A percentile compares a stretch with the other conserved stretches of the same genome.
phyloP scores from a whole-genome alignment of 2,888 invertebrate species.

The Andrena bucephala region DNA sequence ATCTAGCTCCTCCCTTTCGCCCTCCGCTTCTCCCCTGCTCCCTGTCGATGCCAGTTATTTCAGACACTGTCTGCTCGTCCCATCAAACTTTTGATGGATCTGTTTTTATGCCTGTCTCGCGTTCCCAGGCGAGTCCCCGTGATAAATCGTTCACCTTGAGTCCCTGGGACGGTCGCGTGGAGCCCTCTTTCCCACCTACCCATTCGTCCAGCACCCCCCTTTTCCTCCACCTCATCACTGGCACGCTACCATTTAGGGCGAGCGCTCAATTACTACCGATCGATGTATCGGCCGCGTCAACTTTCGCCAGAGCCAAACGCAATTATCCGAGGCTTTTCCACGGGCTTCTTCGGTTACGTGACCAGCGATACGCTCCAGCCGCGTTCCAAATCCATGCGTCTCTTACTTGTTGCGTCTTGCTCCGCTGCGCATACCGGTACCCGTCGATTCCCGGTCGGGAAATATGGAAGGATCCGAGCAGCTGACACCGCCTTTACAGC shows the following conservation, averaged over 20 bases:
- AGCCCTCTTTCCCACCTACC: constrained; percentile 21
- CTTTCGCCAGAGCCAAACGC: constrained; percentile 34
- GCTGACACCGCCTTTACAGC: neutral
- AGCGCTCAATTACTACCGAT: constrained; percentile 42
- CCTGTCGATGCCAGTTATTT: constrained; percentile 47
- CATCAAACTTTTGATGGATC: constrained; percentile 80
- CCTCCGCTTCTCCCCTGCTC: neutral
- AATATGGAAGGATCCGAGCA: constrained; percentile 6
- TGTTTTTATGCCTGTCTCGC: constrained; percentile 74
- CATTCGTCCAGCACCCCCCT: neutral
- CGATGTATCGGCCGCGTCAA: constrained; percentile 48
- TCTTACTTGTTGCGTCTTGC: constrained; percentile 56
- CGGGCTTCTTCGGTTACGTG: constrained; percentile 35
- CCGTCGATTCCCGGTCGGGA: constrained; percentile 8
- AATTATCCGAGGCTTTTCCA: constrained; percentile 48
- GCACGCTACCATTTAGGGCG: constrained; percentile 22
- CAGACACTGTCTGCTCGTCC: constrained; percentile 69
- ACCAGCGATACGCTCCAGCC: constrained; percentile 9
- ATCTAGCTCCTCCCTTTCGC: neutral
- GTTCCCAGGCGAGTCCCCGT: constrained; percentile 71
- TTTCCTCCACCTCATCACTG: constrained; percentile 2
- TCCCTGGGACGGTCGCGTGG: constrained; percentile 52
- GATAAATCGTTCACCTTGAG: constrained; percentile 76
- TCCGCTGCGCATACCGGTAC: neutral
- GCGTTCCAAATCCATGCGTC: constrained; percentile 39